Percentiles rank a stretch among this genome's conserved stretches.
phyloP scores from a whole-genome alignment of 2,113 vertebrate species.

The Elephantulus edwardii region DNA sequence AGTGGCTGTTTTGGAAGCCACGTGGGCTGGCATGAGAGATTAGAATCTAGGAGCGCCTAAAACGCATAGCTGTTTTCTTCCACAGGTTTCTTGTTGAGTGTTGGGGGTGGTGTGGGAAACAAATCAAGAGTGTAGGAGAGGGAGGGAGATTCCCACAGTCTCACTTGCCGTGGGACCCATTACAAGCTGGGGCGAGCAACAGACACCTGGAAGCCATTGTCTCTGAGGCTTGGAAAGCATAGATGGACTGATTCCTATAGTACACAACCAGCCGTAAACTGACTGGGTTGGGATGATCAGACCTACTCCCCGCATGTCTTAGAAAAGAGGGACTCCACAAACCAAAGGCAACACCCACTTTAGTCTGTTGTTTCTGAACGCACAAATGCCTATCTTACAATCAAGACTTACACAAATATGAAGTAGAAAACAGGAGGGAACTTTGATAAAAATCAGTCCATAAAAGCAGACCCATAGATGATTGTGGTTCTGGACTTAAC shows the following conservation, averaged over 20 bases:
- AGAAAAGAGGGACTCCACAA: neutral
- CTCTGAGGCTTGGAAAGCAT: neutral
- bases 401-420: no score
- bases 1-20: neutral
- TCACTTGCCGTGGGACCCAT: accelerated
- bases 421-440: neutral
- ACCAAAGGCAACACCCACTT: neutral
- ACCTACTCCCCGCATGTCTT: neutral
- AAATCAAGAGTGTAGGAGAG: no score
- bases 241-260: no score
- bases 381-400: neutral
- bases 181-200: neutral
- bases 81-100: accelerated
- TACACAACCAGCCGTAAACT: neutral
- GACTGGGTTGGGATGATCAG: neutral
- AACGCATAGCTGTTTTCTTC: neutral
- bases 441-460: neutral
- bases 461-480: neutral
- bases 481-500: neutral
- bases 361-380: neutral
- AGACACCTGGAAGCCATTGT: accelerated
- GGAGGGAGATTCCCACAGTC: accelerated
- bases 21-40: neutral
- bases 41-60: neutral
- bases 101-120: neutral